These are phyloP conservation scores for Eupithecia subumbrata DNA, from an alignment of 2,888 invertebrate species.

Conservation along the genomic window DNA sequence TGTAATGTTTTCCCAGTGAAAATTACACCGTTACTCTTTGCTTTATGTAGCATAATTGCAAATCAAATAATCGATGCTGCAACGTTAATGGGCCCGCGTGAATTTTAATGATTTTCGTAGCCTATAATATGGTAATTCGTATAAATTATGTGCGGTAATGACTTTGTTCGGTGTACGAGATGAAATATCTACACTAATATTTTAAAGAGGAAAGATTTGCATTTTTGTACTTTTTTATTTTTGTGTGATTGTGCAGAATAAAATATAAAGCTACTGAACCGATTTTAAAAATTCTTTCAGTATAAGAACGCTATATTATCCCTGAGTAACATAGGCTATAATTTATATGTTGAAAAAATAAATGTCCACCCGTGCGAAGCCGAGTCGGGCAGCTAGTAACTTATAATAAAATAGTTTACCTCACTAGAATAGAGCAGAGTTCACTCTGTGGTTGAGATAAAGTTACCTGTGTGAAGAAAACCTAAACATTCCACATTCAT, in stretches of 20 bases:
- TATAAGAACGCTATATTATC: too few relatives aligned
- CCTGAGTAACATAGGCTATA: too few relatives aligned
- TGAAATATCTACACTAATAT: conserved; percentile 13
- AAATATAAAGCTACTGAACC: too few relatives aligned
- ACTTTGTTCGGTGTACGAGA: conserved; percentile 28
- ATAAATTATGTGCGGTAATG: conserved; percentile 43
- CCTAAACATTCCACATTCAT: background rate
- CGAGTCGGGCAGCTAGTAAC: too few relatives aligned
- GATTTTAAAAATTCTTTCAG: too few relatives aligned
- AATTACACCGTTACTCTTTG: conserved; percentile 31
- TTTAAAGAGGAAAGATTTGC: too few relatives aligned
- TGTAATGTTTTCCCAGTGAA: conserved; percentile 39
- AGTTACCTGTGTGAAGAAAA: background rate
- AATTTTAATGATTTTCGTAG: conserved; percentile 41
- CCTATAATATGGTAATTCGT: conserved; percentile 33
- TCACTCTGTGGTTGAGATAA: background rate
- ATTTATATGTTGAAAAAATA: too few relatives aligned
- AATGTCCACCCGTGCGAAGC: too few relatives aligned
- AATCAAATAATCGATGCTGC: conserved; percentile 34
- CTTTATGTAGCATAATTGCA: conserved; percentile 38
- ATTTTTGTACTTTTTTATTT: too few relatives aligned
- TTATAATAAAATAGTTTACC: background rate
- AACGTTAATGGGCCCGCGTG: conserved; percentile 28
- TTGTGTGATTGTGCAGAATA: too few relatives aligned
- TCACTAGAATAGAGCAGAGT: background rate